Percentiles rank a stretch among this genome's conserved stretches.
Evolutionary conservation across 1,140 invertebrate genomes (phyloP).

Genomic region (Euglossa dilemma): DNA sequence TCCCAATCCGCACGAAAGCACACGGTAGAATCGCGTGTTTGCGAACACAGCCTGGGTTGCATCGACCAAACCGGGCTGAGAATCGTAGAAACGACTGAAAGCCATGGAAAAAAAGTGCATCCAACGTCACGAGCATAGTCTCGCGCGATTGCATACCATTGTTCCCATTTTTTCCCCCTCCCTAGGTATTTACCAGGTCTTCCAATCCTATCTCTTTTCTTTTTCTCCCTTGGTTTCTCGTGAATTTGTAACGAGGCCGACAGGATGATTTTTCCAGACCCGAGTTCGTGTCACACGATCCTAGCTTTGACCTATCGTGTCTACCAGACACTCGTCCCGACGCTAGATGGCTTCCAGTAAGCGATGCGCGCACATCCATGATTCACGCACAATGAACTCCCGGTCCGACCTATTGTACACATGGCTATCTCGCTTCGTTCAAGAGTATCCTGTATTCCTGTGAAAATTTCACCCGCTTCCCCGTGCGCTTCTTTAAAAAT

Average conservation of each 20-base stretch:
- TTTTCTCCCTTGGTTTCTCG: background rate
- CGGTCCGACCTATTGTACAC: background rate
- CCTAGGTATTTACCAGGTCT: conserved; percentile 38
- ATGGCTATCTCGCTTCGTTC: background rate
- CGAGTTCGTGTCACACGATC: background rate
- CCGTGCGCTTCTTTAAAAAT: background rate
- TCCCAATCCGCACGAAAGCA: conserved; percentile 13
- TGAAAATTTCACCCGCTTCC: background rate
- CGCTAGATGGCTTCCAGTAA: background rate
- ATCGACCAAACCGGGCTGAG: background rate
- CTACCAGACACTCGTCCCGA: background rate
- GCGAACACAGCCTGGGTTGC: background rate
- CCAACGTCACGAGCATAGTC: conserved; percentile 11
- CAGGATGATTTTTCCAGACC: conserved; percentile 32
- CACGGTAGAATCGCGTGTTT: conserved; percentile 8
- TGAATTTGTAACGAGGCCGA: conserved; percentile 44
- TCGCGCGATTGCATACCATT: conserved; percentile 49
- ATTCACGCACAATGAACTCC: background rate
- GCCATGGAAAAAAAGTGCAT: conserved; percentile 33
- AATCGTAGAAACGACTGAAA: conserved; percentile 11
- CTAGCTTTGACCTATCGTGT: background rate
- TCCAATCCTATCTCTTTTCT: conserved; percentile 12
- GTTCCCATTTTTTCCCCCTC: conserved; percentile 40
- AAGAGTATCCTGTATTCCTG: background rate
- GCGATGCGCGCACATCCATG: background rate